Base-by-base conservation (phyloP, 2,797 vertebrate species). In the Micrastur ruficollis region DNA sequence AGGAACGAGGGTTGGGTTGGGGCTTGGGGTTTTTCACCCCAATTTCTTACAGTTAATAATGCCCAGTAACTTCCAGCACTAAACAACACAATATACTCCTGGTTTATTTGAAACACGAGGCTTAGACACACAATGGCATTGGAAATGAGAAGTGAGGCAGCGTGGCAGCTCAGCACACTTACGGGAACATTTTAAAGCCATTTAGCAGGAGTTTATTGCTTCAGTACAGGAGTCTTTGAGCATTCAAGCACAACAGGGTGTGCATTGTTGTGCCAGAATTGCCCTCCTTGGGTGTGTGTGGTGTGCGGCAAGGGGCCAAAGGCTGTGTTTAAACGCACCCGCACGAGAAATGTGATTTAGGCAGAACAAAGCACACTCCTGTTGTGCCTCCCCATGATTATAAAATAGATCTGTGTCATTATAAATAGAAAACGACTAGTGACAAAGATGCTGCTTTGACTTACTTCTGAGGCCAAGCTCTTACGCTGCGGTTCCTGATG, bases 361-460 rank as follows among this genome's bases (percentile, higher is more conserved):
- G 75, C 94, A 90, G 95, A 95, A 97, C 95, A 96, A 97, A 95
- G 93, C 84, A 19, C 80, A 9, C 76, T 92, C 93, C 90, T 96
- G 93, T 97, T 94, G 95, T 92, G 92, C 91, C 83, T 93, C 92
- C 61, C 93, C 20, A 6, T 81, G 91, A 90, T 93, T 96, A 89
- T 73, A 96, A 96, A 97, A 89, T 76, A 81, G 91, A 94, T 87
- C 81, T 90, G 79, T 96, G 91, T 94, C 63, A 25, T 95, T 96
- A 95, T 91, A 97, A 97, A 97, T 93, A 90, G 94, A 95, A 96
- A 94, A 97, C 40, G 80, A 95, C 91, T 92, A 91, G 76, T 91
- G 95, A 95, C 94, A 95, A 95, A 95, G 94, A 89, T 87, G 90
- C 79, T 67, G 90, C 89, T 96, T 95, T 80, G 95, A 80, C 87